phyloP scores from a whole-genome alignment of 2,888 invertebrate species.

The Aricia artaxerxes region DNA sequence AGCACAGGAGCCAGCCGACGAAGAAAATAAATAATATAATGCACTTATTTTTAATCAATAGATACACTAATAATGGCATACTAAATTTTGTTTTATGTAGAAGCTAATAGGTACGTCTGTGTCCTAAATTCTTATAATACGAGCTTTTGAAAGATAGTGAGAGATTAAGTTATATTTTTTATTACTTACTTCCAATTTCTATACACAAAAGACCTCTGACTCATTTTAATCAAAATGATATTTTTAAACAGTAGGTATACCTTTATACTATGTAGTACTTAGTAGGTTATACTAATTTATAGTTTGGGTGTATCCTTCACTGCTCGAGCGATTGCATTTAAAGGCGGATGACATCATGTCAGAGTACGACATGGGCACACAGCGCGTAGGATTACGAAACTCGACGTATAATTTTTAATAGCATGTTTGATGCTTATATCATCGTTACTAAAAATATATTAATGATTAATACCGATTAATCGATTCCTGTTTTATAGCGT shows the following conservation, averaged over 20 bases:
- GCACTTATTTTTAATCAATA: not conserved
- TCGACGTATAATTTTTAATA: not conserved
- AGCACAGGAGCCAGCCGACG: not conserved
- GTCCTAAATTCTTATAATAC: not conserved
- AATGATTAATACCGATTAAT: not conserved
- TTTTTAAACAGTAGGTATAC: too few relatives aligned
- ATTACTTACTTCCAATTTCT: too few relatives aligned
- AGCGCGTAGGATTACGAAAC: not conserved
- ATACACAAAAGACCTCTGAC: too few relatives aligned
- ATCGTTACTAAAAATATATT: conserved; percentile 1
- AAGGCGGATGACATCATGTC: conserved; percentile 8
- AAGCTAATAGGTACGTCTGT: not conserved
- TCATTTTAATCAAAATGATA: too few relatives aligned
- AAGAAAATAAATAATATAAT: not conserved
- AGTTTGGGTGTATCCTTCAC: not conserved
- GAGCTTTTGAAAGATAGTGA: not conserved
- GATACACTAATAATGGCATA: not conserved
- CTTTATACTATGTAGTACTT: not conserved
- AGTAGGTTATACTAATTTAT: not conserved
- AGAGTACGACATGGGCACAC: not conserved
- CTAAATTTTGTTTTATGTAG: not conserved
- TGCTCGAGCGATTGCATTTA: not conserved
- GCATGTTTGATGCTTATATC: not conserved
- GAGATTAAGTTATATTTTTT: too few relatives aligned
- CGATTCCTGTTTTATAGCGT: not conserved